phyloP scores from a whole-genome alignment of 1,140 invertebrate species.

The Saxidomus purpurata region DNA sequence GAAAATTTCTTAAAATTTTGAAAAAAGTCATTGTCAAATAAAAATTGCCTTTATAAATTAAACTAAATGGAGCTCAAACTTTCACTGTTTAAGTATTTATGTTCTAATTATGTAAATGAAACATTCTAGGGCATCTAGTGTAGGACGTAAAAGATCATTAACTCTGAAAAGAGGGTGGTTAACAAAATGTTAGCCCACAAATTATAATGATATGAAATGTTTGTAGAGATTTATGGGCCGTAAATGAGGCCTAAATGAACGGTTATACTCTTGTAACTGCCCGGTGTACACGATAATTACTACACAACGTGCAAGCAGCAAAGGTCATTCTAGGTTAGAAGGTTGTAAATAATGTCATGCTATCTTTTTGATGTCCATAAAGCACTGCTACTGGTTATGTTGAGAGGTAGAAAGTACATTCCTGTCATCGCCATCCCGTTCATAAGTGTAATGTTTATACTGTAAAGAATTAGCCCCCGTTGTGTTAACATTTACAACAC shows the following conservation, averaged over 20 bases:
- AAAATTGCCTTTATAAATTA: too few relatives aligned
- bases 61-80: too few relatives aligned
- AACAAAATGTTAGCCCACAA: slow-evolving; percentile 35
- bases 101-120: slow-evolving; percentile 9
- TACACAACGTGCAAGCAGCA: not conserved
- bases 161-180: not conserved
- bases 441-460: not conserved
- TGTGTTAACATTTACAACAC: too few relatives aligned
- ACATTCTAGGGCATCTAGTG: not conserved
- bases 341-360: not conserved
- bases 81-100: not conserved
- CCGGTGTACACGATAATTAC: slow-evolving; percentile 29
- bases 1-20: too few relatives aligned
- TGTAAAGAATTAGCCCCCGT: too few relatives aligned
- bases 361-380: not conserved
- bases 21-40: too few relatives aligned
- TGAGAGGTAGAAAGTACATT: not conserved
- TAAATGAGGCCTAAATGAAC: slow-evolving; percentile 27
- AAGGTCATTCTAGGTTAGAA: not conserved
- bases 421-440: not conserved
- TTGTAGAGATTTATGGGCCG: slow-evolving; percentile 18
- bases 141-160: not conserved
- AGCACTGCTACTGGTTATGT: slow-evolving; percentile 5
- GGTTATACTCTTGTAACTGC: slow-evolving; percentile 18
- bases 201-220: slow-evolving; percentile 36